phyloP scores from a whole-genome alignment of 2,797 vertebrate genomes.

The Botia kubotai region DNA sequence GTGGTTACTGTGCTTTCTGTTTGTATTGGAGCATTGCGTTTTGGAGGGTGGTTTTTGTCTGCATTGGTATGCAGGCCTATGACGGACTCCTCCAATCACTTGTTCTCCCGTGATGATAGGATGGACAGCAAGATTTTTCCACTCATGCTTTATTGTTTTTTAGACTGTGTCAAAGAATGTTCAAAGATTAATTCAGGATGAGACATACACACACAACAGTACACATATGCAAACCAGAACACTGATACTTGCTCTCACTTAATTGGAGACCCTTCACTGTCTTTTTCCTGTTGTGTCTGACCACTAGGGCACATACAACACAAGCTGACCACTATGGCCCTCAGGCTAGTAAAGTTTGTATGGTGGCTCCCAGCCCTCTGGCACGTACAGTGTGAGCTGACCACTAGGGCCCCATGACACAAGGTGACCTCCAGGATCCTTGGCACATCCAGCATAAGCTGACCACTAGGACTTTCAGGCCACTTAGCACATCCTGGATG shows the following conservation, averaged over 20 bases:
- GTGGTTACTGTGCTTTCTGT: slow-evolving; percentile 36
- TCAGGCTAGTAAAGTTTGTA: too few relatives aligned
- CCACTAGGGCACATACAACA: too few relatives aligned
- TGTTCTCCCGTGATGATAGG: slow-evolving; percentile 54
- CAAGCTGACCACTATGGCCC: too few relatives aligned
- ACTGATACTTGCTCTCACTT: not conserved
- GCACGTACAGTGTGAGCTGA: too few relatives aligned
- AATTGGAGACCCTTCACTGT: not conserved
- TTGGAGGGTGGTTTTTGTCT: slow-evolving; percentile 45
- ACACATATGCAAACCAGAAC: not conserved
- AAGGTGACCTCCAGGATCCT: too few relatives aligned
- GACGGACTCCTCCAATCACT: slow-evolving; percentile 42
- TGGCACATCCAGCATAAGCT: too few relatives aligned
- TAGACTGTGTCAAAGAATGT: slow-evolving; percentile 60
- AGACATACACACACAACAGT: slow-evolving; percentile 48
- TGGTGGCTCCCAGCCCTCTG: too few relatives aligned
- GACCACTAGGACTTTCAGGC: too few relatives aligned
- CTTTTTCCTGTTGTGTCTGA: not conserved
- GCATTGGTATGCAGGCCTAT: slow-evolving; percentile 56
- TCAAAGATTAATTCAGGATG: slow-evolving; percentile 59
- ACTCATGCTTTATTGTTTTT: slow-evolving; percentile 64
- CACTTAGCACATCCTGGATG: too few relatives aligned
- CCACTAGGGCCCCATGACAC: too few relatives aligned
- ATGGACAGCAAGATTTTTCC: slow-evolving; percentile 58
- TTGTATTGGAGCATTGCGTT: slow-evolving; percentile 43